Evolutionary conservation across 2,888 invertebrate species (phyloP).

Genomic region (Cyclophora albipunctata): DNA sequence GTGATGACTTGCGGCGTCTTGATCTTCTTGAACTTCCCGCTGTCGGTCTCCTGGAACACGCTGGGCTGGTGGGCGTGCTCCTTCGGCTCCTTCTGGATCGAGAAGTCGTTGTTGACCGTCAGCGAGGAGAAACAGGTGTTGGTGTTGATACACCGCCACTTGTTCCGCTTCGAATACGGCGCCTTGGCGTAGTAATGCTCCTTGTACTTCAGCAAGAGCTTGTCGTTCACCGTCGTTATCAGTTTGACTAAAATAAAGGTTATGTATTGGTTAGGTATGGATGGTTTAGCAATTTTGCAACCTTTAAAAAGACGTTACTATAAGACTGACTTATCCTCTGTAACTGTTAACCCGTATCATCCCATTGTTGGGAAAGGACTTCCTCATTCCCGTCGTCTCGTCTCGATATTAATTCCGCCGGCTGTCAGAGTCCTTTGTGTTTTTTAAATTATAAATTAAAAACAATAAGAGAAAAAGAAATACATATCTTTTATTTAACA

Average conservation of each 20-base stretch:
- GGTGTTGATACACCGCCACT: conserved; percentile 51
- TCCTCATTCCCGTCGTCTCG: no score
- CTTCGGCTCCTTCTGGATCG: conserved; percentile 31
- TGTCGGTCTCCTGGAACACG: conserved; percentile 19
- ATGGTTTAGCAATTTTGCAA: conserved; percentile 3
- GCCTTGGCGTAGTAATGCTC: conserved; percentile 43
- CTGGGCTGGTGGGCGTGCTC: conserved; percentile 38
- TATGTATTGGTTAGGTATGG: not conserved
- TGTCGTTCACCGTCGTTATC: conserved; percentile 36
- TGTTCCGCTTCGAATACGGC: conserved; percentile 30
- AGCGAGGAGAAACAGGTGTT: conserved; percentile 36
- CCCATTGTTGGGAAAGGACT: no score
- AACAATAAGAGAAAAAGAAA: no score
- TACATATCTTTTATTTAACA: no score
- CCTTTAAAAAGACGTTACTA: conserved; percentile 3
- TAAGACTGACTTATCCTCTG: no score
- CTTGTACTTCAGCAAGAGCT: conserved; percentile 38
- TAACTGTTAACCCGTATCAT: no score
- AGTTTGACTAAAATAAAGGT: conserved; percentile 27
- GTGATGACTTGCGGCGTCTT: conserved; percentile 15
- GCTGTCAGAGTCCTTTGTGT: no score
- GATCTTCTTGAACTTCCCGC: conserved; percentile 28
- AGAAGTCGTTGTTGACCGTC: conserved; percentile 29
- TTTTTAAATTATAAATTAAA: no score
- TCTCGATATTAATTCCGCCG: no score